Evolutionary conservation across 1,140 invertebrate genomes (phyloP), one percentile per base, ranked within the genome.

Genomic region (Planococcus citri): DNA sequence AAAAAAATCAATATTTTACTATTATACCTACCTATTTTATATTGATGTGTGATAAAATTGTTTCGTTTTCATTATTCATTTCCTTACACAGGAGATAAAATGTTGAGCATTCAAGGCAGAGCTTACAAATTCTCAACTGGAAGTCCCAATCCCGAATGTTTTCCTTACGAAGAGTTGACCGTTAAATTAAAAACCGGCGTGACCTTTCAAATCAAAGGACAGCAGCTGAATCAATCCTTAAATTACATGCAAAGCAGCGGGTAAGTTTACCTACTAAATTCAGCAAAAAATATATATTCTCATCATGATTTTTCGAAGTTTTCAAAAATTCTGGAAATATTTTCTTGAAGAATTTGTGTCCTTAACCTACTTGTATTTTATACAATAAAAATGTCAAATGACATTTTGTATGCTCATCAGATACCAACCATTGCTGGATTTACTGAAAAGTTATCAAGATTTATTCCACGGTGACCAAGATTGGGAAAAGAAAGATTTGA

Each of bases 381-480:
- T n/a, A n/a, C n/a, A n/a, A n/a, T n/a, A n/a, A n/a, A n/a, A n/a
- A n/a, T n/a, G n/a, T n/a, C n/a, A n/a, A n/a, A n/a, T n/a, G n/a
- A n/a, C n/a, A n/a, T n/a, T n/a, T n/a, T n/a, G n/a, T n/a, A n/a
- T n/a, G n/a, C n/a, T n/a, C n/a, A n/a, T 9, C 73, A 84, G 83
- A n/a, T 77, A 86, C 57, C 85, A 87, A 14, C 80, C 82, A 1
- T 76, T 92, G 0, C 71, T 90, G 1, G 78, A 84, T 68, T 81
- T 81, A 70, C 75, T 92, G 27, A 83, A 85, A 72, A 78, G 84
- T 27, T 83, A 89, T 72, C 87, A 88, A 73, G 77, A 82, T 68
- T 79, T 79, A 70, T 76, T 85, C 61, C 88, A 91, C 74, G 80
- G 83, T 2, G 86, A 88, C 1, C 87, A 88, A 12, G 78, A 82